Conservation (phyloP, 2,888 invertebrate species). For the Beris morrisii region DNA sequence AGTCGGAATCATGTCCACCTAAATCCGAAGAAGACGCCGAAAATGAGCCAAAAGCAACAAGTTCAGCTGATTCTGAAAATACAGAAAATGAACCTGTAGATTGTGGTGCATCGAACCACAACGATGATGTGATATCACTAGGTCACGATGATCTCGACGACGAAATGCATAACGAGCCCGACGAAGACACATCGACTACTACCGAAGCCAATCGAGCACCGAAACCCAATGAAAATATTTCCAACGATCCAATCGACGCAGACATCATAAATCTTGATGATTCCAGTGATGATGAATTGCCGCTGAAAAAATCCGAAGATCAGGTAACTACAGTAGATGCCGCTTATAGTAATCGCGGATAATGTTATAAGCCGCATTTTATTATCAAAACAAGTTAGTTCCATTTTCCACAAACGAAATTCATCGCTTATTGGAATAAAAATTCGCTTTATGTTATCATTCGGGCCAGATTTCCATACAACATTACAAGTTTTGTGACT, state of each 20-base stretch:
- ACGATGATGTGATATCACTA: slow-evolving; percentile 54
- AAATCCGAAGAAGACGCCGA: not conserved
- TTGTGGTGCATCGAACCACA: slow-evolving; percentile 46
- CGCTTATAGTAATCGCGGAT: no score
- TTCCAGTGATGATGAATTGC: slow-evolving; percentile 41
- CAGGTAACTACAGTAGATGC: no score
- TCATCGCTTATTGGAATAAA: no score
- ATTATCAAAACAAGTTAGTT: no score
- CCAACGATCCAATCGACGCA: slow-evolving; percentile 14
- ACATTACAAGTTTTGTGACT: no score
- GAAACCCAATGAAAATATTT: not conserved
- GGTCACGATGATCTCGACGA: slow-evolving; percentile 53
- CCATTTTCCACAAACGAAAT: no score
- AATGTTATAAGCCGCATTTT: no score
- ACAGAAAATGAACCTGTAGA: not conserved
- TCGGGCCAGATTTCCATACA: no score
- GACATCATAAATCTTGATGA: slow-evolving; percentile 18
- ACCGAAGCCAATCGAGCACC: not conserved
- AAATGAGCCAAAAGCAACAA: not conserved
- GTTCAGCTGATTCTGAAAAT: not conserved
- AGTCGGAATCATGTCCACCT: no score
- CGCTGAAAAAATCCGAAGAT: slow-evolving; percentile 14
- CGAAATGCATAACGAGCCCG: slow-evolving; percentile 53
- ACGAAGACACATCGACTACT: slow-evolving; percentile 40
- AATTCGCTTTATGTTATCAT: no score